These are phyloP conservation scores for Lordiphosa fenestrarum DNA, from an alignment of 2,888 invertebrate species.

Conservation along the genomic window DNA sequence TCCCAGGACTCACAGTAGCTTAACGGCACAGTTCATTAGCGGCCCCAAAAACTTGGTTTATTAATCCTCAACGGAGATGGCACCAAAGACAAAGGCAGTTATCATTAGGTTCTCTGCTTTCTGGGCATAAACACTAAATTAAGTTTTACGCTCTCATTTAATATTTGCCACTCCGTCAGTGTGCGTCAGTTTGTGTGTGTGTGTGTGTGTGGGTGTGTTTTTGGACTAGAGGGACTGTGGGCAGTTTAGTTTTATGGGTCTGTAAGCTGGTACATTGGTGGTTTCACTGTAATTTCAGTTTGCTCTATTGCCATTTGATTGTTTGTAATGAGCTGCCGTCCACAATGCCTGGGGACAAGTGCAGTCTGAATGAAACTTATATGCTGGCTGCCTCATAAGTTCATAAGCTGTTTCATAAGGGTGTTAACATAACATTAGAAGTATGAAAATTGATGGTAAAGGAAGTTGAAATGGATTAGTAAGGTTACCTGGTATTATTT, in stretches of 20 bases:
- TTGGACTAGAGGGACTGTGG: conserved; percentile 5
- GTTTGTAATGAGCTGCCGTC: conserved; percentile 54
- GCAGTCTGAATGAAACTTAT: conserved; percentile 43
- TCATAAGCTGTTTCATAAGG: conserved; percentile 9
- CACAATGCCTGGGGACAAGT: conserved; percentile 13
- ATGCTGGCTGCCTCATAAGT: conserved; percentile 16
- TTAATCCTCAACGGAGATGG: conserved; percentile 56
- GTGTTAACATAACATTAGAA: not conserved
- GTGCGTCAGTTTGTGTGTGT: conserved; percentile 5
- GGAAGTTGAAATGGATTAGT: no score
- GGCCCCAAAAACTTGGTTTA: conserved; percentile 57
- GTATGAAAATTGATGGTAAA: no score
- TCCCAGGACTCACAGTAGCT: conserved; percentile 39
- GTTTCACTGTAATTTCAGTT: conserved; percentile 40
- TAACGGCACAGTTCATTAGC: conserved; percentile 66
- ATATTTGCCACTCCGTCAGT: conserved; percentile 38
- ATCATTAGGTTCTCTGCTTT: conserved; percentile 51
- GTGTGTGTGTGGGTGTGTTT: conserved; percentile 20
- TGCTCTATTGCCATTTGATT: conserved; percentile 60
- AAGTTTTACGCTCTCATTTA: conserved; percentile 67
- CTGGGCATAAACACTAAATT: conserved; percentile 65
- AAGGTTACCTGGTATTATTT: no score
- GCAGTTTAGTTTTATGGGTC: conserved; percentile 24
- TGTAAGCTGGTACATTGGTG: conserved; percentile 14
- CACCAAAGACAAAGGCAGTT: conserved; percentile 44